phyloP scores from a whole-genome alignment of 2,797 vertebrate species.

The Darevskia nairensis region DNA sequence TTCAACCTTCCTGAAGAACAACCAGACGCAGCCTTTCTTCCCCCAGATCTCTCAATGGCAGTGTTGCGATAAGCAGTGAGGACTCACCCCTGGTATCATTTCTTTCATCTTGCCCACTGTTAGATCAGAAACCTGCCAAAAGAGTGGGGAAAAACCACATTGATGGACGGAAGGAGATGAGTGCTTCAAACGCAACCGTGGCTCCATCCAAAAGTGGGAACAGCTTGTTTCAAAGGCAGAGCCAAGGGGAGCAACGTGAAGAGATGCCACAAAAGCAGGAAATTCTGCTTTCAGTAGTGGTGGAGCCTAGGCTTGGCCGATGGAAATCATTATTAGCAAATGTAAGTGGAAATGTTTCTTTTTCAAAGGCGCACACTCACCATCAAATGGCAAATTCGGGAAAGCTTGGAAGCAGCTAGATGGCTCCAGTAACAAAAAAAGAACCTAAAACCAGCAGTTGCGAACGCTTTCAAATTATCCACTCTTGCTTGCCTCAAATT shows the following conservation, averaged over 20 bases:
- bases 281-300: not conserved
- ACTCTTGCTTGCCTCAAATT: not conserved
- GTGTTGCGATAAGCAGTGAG: too few species aligned
- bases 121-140: conserved; percentile 51
- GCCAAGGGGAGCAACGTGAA: too few species aligned
- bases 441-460: not conserved
- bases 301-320: too few species aligned
- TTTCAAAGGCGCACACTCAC: not conserved
- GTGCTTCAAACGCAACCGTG: too few species aligned
- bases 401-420: not conserved
- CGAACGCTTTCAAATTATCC: not conserved
- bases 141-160: not conserved
- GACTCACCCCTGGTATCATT: conserved; percentile 63
- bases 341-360: not conserved
- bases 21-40: not conserved
- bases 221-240: not conserved
- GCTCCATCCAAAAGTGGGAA: not conserved
- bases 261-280: not conserved
- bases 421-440: not conserved
- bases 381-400: not conserved
- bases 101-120: conserved; percentile 36
- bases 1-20: not conserved
- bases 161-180: not conserved
- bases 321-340: not conserved
- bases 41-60: not conserved